Conservation (phyloP, 2,888 invertebrate species). For the Machimus rusticus region DNA sequence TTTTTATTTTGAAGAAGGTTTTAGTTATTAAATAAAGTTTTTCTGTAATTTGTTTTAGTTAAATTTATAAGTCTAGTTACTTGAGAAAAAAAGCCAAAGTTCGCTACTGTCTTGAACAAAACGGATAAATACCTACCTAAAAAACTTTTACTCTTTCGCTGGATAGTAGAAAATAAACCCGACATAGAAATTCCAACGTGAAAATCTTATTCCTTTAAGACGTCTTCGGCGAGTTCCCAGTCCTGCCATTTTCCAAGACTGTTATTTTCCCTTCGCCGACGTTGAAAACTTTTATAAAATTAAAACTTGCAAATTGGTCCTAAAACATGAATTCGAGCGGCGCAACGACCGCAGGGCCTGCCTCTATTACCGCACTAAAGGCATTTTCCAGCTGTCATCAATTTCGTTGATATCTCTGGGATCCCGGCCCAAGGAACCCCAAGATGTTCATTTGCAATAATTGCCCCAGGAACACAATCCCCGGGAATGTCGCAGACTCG, state of each 20-base stretch:
- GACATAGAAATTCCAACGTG: neutral
- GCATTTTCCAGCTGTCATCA: conserved; percentile 14
- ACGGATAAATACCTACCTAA: neutral
- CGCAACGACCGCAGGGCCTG: conserved; percentile 1
- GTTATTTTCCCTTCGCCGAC: neutral
- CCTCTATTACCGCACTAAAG: conserved; percentile 22
- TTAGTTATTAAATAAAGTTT: no score
- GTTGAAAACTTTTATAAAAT: conserved; percentile 6
- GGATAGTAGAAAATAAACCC: neutral
- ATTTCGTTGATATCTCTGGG: neutral
- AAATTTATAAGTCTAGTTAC: no score
- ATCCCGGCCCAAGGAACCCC: neutral
- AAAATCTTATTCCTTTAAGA: neutral
- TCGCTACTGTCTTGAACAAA: neutral
- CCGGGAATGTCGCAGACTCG: neutral
- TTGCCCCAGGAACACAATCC: conserved; percentile 19
- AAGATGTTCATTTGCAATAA: conserved; percentile 40
- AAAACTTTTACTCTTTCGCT: neutral
- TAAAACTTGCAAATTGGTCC: conserved; percentile 30
- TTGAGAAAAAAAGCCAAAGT: no score
- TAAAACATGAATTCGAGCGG: conserved; percentile 5
- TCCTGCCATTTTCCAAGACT: neutral
- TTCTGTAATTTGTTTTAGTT: no score
- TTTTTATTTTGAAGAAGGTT: no score
- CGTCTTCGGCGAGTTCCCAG: neutral